Evolutionary conservation across 2,888 invertebrate species (phyloP), one percentile per base, ranked within the genome.

Genomic region (Schizotus pectinicornis): DNA sequence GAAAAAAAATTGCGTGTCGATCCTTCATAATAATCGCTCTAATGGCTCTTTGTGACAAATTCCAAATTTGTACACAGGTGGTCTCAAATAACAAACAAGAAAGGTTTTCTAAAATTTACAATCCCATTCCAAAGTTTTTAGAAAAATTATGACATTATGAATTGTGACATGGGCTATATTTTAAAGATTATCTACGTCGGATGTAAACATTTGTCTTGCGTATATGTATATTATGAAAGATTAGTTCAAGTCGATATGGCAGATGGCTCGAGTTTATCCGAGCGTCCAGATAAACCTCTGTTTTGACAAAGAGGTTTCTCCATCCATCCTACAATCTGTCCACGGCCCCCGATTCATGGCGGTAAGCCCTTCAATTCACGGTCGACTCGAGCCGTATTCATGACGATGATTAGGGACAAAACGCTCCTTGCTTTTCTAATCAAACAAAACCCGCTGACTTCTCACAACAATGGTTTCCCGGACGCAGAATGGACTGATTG

Each of bases 371-470:
- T 50, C 65, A 67, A 69, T 70, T 70, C 67, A 69, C 61, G 59
- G 45, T 49, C 49, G 59, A 55, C 31, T 55, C 55, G 34, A 35
- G 33, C 37, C 60, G 65, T 66, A 68, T 72, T 73, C 69, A 70
- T 69, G 66, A 64, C 72, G 72, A 74, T 77, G 77, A 78, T 77
- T 77, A 77, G 74, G 77, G 76, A 77, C 76, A 77, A 76, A 76
- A 74, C 72, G 73, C 62, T 66, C 70, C 65, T 62, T 68, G 74
- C 76, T 75, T 76, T 77, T 76, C 77, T 77, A 78, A 78, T 79
- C 79, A 78, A 77, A 79, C 77, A 76, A 77, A 77, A 77, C 77
- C 74, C 72, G 75, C 75, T 77, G 77, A 77, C 77, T 77, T 78
- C 77, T 77, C 76, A 75, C 77, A 75, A 77, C 77, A 77, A 77